A percentile compares a stretch with the other conserved stretches of the same genome.
These are phyloP conservation scores for Chromoteleia sp. DNA, from an alignment of 2,888 invertebrate species.

Conservation along the genomic window DNA sequence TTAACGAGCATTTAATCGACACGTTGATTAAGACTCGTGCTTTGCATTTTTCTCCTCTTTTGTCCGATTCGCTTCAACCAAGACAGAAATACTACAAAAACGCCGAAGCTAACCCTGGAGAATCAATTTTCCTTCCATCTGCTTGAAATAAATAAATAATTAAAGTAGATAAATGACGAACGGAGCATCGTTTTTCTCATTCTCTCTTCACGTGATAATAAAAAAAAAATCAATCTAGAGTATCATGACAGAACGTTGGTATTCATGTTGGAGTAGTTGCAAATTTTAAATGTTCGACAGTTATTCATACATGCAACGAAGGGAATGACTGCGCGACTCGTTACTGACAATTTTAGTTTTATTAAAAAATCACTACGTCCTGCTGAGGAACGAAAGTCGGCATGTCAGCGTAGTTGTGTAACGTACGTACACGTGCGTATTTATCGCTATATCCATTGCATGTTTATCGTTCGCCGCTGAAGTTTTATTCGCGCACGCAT, in stretches of 20 bases:
- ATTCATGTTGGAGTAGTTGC: constrained; percentile 16
- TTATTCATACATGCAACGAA: constrained; percentile 17
- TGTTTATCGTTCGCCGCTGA: constrained; percentile 18
- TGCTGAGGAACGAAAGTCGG: constrained; percentile 46
- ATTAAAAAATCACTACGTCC: constrained; percentile 64
- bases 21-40: too few species aligned
- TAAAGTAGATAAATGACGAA: constrained; percentile 2
- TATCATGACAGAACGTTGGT: neutral
- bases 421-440: constrained; percentile 13
- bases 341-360: constrained; percentile 57
- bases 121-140: neutral
- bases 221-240: constrained; percentile 13
- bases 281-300: constrained; percentile 29
- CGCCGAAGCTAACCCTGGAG: neutral
- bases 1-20: neutral
- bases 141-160: neutral
- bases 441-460: too few species aligned
- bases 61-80: neutral
- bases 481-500: constrained; percentile 10
- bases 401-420: constrained; percentile 24
- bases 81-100: constrained; percentile 8
- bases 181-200: neutral
- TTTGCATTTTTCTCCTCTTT: constrained; percentile 16
- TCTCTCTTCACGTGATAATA: neutral
- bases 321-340: constrained; percentile 53